Conservation (phyloP, 1,140 invertebrate species). For the Harpegnathos saltator region DNA sequence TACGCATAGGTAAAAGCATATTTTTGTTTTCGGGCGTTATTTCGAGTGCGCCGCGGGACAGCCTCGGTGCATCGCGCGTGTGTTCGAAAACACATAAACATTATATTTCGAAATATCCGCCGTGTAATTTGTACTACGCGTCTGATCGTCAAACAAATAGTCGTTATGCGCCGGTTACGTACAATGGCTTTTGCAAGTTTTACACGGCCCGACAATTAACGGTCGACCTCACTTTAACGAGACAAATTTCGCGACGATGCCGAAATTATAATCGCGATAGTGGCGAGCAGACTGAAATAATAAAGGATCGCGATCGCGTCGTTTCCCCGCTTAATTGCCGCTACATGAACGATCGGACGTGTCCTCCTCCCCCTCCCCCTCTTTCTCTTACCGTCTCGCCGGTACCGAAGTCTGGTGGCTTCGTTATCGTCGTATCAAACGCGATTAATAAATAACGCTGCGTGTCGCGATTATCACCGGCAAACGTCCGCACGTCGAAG, state of each 20-base stretch:
- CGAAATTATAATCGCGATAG: not conserved
- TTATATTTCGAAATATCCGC: conserved; percentile 34
- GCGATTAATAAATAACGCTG: conserved; percentile 33
- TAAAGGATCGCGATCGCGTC: not conserved
- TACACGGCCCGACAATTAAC: not conserved
- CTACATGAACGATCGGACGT: not conserved
- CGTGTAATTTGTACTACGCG: conserved; percentile 42
- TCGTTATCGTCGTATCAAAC: not conserved
- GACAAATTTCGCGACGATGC: not conserved
- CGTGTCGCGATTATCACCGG: not conserved
- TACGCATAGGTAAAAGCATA: conserved; percentile 53
- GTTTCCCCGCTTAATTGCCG: not conserved
- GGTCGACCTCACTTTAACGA: not conserved
- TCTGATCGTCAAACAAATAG: conserved; percentile 6
- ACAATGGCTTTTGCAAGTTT: conserved; percentile 37
- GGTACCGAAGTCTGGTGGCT: conserved; percentile 18
- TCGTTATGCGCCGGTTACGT: not conserved
- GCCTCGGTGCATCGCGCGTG: not conserved
- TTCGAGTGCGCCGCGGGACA: not conserved
- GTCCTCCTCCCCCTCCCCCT: not conserved
- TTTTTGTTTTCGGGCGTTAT: conserved; percentile 47
- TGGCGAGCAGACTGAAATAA: conserved; percentile 7
- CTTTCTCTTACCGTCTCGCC: too few relatives aligned
- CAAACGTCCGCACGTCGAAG: not conserved
- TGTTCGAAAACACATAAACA: conserved; percentile 43